Evolutionary conservation across 1,140 invertebrate species (phyloP).

Genomic region (Xylocopa sonorina): DNA sequence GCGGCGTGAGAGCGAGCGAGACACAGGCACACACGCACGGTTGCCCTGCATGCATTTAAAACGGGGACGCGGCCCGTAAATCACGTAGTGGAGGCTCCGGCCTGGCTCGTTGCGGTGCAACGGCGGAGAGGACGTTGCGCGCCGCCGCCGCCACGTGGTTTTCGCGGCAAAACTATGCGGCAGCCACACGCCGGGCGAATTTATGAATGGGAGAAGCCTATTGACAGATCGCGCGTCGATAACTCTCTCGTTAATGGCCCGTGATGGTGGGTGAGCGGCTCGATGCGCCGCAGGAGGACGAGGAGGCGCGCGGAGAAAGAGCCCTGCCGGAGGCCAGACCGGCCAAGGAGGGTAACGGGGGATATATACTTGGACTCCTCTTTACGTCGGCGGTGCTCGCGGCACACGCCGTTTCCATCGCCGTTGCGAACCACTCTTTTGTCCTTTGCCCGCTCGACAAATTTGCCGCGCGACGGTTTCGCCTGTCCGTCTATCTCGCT

Average conservation of each 20-base stretch:
- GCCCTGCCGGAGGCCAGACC: conserved; percentile 15
- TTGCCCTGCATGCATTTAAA: conserved; percentile 62
- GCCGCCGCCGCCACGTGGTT: conserved; percentile 69
- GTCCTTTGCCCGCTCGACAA: conserved; percentile 18
- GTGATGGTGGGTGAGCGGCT: conserved; percentile 65
- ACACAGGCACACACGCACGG: conserved; percentile 25
- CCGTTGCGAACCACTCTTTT: conserved; percentile 8
- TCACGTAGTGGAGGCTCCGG: conserved; percentile 54
- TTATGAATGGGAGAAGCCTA: conserved; percentile 78
- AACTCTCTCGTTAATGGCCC: conserved; percentile 75
- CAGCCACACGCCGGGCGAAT: conserved; percentile 64
- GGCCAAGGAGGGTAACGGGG: conserved; percentile 50
- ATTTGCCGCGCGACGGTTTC: background rate
- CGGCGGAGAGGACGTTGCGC: conserved; percentile 51
- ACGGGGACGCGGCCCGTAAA: conserved; percentile 57
- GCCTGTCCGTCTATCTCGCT: too few relatives aligned
- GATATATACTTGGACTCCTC: conserved; percentile 60
- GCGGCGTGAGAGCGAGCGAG: conserved; percentile 27
- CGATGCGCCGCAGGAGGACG: conserved; percentile 45
- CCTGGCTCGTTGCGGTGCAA: conserved; percentile 53
- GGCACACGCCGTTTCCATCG: conserved; percentile 35
- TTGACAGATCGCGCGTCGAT: conserved; percentile 77
- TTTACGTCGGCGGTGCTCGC: conserved; percentile 47
- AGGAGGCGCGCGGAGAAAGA: conserved; percentile 39
- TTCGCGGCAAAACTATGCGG: conserved; percentile 73